Base-by-base conservation (phyloP, 2,797 vertebrate species). In the Masticophis lateralis region DNA sequence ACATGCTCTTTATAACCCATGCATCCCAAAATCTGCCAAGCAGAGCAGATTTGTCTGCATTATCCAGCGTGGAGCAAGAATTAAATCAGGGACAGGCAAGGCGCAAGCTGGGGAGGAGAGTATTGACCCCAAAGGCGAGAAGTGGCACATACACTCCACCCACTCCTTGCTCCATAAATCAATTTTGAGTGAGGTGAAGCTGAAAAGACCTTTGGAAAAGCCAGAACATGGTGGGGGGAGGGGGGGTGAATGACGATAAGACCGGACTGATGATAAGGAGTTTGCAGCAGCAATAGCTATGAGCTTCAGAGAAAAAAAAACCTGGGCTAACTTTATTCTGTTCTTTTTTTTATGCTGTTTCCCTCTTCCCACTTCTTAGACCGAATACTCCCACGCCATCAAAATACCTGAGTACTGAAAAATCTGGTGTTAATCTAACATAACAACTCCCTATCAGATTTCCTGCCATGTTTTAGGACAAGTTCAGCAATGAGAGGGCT, bases 351-450 rank as follows among this genome's bases (percentile, higher is more conserved):
- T 37, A 90, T 96, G 94, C 94, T 27, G 55, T 79, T 95, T 96
- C 96, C 93, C 95, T 97, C 95, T 95, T 92, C 43, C 43, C 43
- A 43, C 43, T 94, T 95, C 95, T 96, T 96, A 96, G 96, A 97
- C 96, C 96, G 95, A 88, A 87, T 93, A 96, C 93, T 90, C 95
- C 91, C 95, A 94, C 88, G 94, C 95, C 95, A 96, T 90, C 95
- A 96, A 96, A 97, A 95, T 96, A 96, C 96, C 96, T 96, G 94
- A 95, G 95, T 95, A 93, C 95, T 95, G 95, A 96, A 97, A 96
- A 96, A 97, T 97, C 97, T 95, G 96, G 97, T 96, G 96, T 93
- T 97, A 96, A 97, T 97, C 96, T 96, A 96, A 96, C 95, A 95
- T 97, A 96, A 96, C 97, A 97, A 95, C 88, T 96, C 96, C 96